Evolutionary conservation across 30 jellyfish, hydroid and myxozoan genomes (phyloP), one percentile per base, ranked within the genome.

Genomic region (Aurelia sp.): DNA sequence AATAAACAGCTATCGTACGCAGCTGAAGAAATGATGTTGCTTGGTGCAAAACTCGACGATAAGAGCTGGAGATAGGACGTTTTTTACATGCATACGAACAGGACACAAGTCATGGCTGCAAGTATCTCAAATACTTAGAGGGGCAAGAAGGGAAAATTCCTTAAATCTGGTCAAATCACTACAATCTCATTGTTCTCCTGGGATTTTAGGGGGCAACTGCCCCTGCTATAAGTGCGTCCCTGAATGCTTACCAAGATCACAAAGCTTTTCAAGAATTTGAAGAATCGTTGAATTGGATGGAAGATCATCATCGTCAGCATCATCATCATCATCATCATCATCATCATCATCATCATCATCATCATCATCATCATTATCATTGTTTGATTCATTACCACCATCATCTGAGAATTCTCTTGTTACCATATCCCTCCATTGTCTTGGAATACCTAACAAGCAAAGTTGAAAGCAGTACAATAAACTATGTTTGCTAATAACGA

Each of bases 241-340:
- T 44, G 15, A 44, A 44, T 44, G 15, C 55, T 63, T 75, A 58
- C 82, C 85, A 8, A 13, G 83, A 21, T 63, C 76, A 30, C 31
- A 59, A 1, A 64, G 53, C 44, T 62, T 61, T 63, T 30, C 35
- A 5, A 85, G 15, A 35, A 64, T 63, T 17, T 61, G 83, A n/a
- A 51, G 33, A 3, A 72, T 18, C 20, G 86, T 47, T 18, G 82
- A 33, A 78, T 62, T 50, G 13, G 63, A 24, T 21, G 80, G 38
- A 19, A 30, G 24, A 21, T 73, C 82, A 61, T 73, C 82, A 19
- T 20, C 64, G 13, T 18, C 82, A 19, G 20, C 74, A 20, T 18
- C 77, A 52, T 38, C 30, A 52, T 69, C 78, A 55, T 84, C 69
- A 27, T 58, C 87, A 84, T 50, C 72, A 22, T 24, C 77, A 48